Evolutionary conservation across 2,797 vertebrate species (phyloP).

Genomic region (Leptoclinus maculatus): DNA sequence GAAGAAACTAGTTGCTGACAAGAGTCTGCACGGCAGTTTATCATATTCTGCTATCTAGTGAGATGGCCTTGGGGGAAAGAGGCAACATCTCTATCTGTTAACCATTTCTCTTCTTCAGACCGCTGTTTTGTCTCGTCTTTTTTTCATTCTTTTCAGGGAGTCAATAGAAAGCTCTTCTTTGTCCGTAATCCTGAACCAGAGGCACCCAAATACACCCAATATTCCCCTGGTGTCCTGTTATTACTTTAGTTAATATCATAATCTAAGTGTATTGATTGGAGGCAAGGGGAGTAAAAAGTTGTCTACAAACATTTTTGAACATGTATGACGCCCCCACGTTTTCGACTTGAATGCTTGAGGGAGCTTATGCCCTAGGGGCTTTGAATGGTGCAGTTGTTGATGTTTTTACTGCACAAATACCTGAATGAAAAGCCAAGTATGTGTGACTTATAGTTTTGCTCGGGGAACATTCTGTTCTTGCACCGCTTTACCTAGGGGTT

Average conservation of each 20-base stretch:
- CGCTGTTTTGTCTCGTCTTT: background rate
- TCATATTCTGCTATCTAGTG: slow-evolving; percentile 55
- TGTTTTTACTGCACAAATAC: slow-evolving; percentile 50
- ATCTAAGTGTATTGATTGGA: slow-evolving; percentile 1
- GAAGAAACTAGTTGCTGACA: slow-evolving; percentile 48
- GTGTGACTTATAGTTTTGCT: slow-evolving; percentile 43
- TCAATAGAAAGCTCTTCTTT: slow-evolving; percentile 7
- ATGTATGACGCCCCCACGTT: slow-evolving; percentile 23
- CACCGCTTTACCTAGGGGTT: slow-evolving; percentile 13
- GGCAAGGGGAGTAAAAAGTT: background rate
- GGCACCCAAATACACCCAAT: background rate
- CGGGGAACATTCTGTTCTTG: slow-evolving; percentile 57
- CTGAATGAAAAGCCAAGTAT: slow-evolving; percentile 51
- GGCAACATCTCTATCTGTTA: slow-evolving; percentile 48
- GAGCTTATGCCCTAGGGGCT: slow-evolving; percentile 29
- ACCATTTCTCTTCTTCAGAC: slow-evolving; percentile 31
- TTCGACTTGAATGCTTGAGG: background rate
- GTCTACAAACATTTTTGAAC: slow-evolving; percentile 1
- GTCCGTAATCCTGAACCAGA: slow-evolving; percentile 11
- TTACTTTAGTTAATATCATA: slow-evolving; percentile 1
- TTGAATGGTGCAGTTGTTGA: slow-evolving; percentile 59
- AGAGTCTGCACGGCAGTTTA: slow-evolving; percentile 57
- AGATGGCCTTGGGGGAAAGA: slow-evolving; percentile 53
- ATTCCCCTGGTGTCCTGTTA: background rate
- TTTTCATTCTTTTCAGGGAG: background rate